Evolutionary conservation across 2,888 invertebrate species (phyloP).

Genomic region (Harpagoxenus sublaevis): DNA sequence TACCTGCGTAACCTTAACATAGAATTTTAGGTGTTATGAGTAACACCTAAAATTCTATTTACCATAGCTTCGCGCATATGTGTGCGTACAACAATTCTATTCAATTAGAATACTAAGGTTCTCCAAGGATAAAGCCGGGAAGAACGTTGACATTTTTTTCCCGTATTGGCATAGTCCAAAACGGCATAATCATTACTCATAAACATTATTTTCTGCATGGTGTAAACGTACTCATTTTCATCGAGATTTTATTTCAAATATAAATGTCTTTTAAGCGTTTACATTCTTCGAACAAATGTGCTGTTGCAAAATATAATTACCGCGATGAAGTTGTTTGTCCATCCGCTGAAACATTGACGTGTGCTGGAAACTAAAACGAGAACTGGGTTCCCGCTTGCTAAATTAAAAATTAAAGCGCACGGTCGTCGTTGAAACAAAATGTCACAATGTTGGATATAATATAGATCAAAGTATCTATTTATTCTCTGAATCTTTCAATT

Average conservation of each 20-base stretch:
- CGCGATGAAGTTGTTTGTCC: slow-evolving; percentile 31
- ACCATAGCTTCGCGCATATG: slow-evolving; percentile 32
- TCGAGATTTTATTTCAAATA: background rate
- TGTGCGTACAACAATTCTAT: background rate
- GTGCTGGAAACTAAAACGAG: slow-evolving; percentile 20
- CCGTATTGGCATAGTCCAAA: too few relatives aligned
- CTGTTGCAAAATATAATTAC: slow-evolving; percentile 21
- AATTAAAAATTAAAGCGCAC: slow-evolving; percentile 37
- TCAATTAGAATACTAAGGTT: slow-evolving; percentile 61
- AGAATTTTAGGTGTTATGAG: slow-evolving; percentile 20
- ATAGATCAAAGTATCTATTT: background rate
- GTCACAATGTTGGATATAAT: slow-evolving; percentile 10
- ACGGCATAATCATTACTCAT: background rate
- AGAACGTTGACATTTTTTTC: slow-evolving; percentile 54
- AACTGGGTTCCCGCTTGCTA: background rate
- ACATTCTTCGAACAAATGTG: background rate
- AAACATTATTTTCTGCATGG: background rate
- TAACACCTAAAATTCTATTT: slow-evolving; percentile 17
- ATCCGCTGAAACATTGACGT: slow-evolving; percentile 23
- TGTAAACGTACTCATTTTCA: background rate
- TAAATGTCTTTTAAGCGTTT: background rate
- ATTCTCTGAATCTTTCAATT: background rate
- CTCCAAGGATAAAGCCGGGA: slow-evolving; percentile 47
- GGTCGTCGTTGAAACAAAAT: slow-evolving; percentile 20
- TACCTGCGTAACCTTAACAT: slow-evolving; percentile 27